Percentiles rank a stretch among this genome's conserved stretches.
phyloP scores from a whole-genome alignment of 1,140 invertebrate genomes.

The Brachionus plicatilis region DNA sequence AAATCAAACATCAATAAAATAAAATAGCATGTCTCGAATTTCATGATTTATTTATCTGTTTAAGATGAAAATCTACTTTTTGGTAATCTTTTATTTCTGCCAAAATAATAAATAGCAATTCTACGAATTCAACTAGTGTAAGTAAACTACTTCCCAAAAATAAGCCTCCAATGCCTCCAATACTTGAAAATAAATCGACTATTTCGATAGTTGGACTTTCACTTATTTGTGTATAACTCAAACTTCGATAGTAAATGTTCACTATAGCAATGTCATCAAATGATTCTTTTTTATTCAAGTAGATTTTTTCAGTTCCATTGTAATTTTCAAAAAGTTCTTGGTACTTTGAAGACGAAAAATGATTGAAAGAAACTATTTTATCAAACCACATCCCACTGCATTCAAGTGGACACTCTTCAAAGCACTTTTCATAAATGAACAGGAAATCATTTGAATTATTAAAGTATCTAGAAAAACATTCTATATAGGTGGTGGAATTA shows the following conservation, averaged over 20 bases:
- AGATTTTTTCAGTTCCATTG: background rate
- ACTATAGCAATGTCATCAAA: background rate
- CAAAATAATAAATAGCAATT: background rate
- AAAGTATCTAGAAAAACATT: background rate
- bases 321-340: background rate
- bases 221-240: background rate
- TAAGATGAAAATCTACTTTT: background rate
- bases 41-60: background rate
- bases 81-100: background rate
- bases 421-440: background rate
- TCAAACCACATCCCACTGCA: background rate
- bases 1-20: too few relatives aligned
- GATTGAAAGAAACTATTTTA: background rate
- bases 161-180: background rate
- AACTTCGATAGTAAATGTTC: background rate
- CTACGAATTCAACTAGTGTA: background rate
- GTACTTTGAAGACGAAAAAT: background rate
- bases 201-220: background rate
- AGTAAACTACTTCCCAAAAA: background rate
- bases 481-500: background rate
- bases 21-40: too few relatives aligned
- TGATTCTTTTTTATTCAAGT: background rate
- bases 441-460: background rate
- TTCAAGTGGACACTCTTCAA: background rate
- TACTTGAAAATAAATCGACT: background rate